Conservation (phyloP, 2,888 invertebrate genomes). For the Eurois occulta region DNA sequence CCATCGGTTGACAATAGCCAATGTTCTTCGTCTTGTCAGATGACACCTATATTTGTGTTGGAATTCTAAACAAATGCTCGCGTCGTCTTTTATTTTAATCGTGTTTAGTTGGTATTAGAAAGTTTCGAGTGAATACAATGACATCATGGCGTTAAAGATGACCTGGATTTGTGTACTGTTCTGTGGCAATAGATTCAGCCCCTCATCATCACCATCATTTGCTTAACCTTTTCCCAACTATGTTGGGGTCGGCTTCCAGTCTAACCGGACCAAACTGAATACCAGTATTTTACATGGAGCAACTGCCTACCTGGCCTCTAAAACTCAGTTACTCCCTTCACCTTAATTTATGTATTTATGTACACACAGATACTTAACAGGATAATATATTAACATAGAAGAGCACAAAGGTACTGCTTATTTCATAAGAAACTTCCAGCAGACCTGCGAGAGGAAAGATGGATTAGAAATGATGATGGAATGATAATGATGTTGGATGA, state of each 20-base stretch:
- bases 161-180: background rate
- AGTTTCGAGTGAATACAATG: background rate
- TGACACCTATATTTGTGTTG: conserved; percentile 17
- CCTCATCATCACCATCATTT: background rate
- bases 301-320: background rate
- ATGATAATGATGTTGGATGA: no score
- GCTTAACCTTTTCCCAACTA: background rate
- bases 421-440: no score
- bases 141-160: background rate
- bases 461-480: no score
- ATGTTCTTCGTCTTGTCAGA: conserved; percentile 17
- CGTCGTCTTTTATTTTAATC: conserved; percentile 7
- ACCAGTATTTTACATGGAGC: background rate
- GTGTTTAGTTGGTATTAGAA: background rate
- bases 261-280: background rate
- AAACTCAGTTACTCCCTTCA: no score
- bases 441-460: no score
- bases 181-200: background rate
- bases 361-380: no score
- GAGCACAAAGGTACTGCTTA: no score
- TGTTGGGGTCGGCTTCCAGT: background rate
- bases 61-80: conserved; percentile 33
- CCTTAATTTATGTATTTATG: no score
- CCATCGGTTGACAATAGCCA: conserved; percentile 29
- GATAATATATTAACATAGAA: no score